Evolutionary conservation across 2,888 invertebrate species (phyloP).

Genomic region (Drosophila lacicola): DNA sequence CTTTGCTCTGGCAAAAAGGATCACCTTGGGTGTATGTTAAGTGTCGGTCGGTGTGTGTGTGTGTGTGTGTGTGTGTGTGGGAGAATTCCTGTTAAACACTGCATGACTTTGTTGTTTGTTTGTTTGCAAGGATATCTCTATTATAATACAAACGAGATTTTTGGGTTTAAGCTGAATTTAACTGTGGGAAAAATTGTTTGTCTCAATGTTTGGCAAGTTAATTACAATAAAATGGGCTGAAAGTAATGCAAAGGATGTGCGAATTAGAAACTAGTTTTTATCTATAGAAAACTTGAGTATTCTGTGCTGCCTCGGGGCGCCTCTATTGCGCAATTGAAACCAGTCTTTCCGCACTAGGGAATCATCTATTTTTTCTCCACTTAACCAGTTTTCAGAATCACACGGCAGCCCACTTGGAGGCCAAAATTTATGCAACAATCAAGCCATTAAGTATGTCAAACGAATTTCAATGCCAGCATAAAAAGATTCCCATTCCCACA

Average conservation of each 20-base stretch:
- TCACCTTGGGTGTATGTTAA: constrained; percentile 67
- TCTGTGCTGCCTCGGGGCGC: background rate
- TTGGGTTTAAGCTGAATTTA: constrained; percentile 35
- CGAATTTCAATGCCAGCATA: constrained; percentile 17
- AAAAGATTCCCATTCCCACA: constrained; percentile 36
- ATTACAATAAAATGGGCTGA: constrained; percentile 56
- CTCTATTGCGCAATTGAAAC: constrained; percentile 27
- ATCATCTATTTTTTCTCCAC: background rate
- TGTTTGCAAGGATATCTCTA: constrained; percentile 63
- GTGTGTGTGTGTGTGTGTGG: constrained; percentile 54
- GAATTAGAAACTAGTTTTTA: constrained; percentile 15
- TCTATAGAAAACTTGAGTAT: constrained; percentile 5
- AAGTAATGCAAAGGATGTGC: constrained; percentile 9
- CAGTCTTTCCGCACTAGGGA: constrained; percentile 5
- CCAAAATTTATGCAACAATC: constrained; percentile 8
- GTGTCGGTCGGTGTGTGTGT: constrained; percentile 18
- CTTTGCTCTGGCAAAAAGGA: constrained; percentile 69
- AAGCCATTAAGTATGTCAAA: constrained; percentile 24
- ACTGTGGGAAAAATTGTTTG: constrained; percentile 67
- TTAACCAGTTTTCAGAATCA: constrained; percentile 27
- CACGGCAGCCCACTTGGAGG: constrained; percentile 11
- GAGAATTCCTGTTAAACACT: constrained; percentile 74
- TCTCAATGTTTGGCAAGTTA: constrained; percentile 56
- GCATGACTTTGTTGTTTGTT: constrained; percentile 77
- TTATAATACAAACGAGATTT: constrained; percentile 47